Evolutionary conservation across 2,797 vertebrate genomes (phyloP).

Genomic region (Nyctalus aviator): DNA sequence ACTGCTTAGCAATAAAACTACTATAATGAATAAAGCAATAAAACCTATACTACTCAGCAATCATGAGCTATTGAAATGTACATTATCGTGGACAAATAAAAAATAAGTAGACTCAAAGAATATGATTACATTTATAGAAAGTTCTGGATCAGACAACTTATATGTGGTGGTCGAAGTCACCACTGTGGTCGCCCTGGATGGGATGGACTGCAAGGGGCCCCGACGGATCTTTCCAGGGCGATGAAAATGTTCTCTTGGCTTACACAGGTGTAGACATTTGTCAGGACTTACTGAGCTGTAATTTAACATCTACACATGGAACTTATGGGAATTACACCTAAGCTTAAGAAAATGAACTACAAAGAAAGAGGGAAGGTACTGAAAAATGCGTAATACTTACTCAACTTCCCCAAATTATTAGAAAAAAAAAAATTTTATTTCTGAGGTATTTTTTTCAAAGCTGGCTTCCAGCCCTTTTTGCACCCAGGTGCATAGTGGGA

Average conservation of each 20-base stretch:
- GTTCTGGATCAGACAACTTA: not conserved
- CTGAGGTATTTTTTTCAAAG: not conserved
- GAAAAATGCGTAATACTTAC: not conserved
- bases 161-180: not conserved
- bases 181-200: not conserved
- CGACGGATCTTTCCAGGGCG: not conserved
- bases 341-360: not conserved
- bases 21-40: slow-evolving; percentile 18
- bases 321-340: not conserved
- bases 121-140: not conserved
- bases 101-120: not conserved
- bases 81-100: not conserved
- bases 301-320: not conserved
- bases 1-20: slow-evolving; percentile 2
- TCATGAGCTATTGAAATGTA: not conserved
- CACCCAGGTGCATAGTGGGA: not conserved
- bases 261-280: not conserved
- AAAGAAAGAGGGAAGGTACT: not conserved
- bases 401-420: not conserved
- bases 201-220: not conserved
- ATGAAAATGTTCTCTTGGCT: not conserved
- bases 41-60: not conserved
- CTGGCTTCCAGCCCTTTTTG: not conserved
- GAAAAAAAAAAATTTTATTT: too few relatives aligned
- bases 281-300: not conserved